phyloP scores from a whole-genome alignment of 2,888 invertebrate species.

The Chrysotoxum bicinctum region DNA sequence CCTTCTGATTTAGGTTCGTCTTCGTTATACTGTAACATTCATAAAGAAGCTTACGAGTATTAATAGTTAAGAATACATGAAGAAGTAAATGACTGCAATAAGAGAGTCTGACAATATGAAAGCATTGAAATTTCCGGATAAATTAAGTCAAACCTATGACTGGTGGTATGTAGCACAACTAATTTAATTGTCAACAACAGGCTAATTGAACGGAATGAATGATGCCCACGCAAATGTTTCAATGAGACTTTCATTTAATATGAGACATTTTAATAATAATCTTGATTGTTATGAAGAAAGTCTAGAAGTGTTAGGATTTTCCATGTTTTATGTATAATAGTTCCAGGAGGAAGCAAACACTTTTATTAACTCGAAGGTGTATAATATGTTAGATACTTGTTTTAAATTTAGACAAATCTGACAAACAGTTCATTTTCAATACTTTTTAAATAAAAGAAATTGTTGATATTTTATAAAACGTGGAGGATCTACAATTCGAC shows the following conservation, averaged over 20 bases:
- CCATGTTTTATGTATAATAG: neutral
- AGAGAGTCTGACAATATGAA: slow-evolving; percentile 4
- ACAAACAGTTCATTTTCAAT: no score
- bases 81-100: slow-evolving; percentile 31
- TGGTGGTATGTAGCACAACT: slow-evolving; percentile 37
- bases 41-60: neutral
- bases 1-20: neutral
- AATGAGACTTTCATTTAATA: slow-evolving; percentile 8
- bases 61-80: neutral
- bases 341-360: no score
- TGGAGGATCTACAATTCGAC: no score
- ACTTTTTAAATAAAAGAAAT: no score
- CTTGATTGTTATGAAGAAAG: neutral
- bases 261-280: neutral
- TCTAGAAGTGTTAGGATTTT: neutral
- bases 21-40: slow-evolving; percentile 4
- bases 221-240: slow-evolving; percentile 56
- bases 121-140: slow-evolving; percentile 52
- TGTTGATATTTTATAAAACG: no score
- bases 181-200: slow-evolving; percentile 64
- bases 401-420: no score
- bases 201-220: slow-evolving; percentile 62
- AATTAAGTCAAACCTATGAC: slow-evolving; percentile 47
- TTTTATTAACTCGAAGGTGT: no score
- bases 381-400: no score